Conservation (phyloP, 2,888 invertebrate species). For the Rhamnusium bicolor region DNA sequence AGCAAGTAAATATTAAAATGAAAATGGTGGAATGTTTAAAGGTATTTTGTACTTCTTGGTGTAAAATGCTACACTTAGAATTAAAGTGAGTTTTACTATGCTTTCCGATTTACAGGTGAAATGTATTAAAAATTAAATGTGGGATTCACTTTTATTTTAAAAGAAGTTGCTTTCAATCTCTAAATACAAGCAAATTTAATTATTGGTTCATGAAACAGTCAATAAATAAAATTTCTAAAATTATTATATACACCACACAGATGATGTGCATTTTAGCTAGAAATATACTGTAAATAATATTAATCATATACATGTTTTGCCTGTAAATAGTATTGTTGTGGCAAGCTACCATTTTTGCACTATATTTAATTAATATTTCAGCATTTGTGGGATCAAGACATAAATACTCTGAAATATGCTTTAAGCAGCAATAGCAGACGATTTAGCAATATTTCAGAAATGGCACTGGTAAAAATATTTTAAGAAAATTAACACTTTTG, state of each 20-base stretch:
- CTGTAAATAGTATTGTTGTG: neutral
- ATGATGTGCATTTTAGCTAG: neutral
- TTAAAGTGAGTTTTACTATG: too few relatives aligned
- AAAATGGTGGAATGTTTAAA: too few relatives aligned
- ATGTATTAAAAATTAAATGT: too few relatives aligned
- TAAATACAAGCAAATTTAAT: neutral
- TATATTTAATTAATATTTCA: constrained; percentile 54
- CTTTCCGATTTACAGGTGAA: too few relatives aligned
- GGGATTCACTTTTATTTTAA: too few relatives aligned
- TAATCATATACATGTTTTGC: neutral
- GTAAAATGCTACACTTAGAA: too few relatives aligned
- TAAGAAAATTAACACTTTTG: constrained; percentile 33
- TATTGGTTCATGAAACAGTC: too few relatives aligned
- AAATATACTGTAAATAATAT: neutral
- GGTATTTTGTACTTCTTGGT: too few relatives aligned
- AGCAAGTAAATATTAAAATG: too few relatives aligned
- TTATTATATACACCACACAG: neutral
- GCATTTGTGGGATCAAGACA: constrained; percentile 92
- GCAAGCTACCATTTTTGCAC: neutral
- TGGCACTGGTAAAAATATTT: constrained; percentile 82
- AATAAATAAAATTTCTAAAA: neutral
- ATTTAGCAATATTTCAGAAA: constrained; percentile 79
- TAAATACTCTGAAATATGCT: constrained; percentile 87
- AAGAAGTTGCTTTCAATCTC: neutral
- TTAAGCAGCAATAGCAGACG: constrained; percentile 83